These are phyloP conservation scores for Melanargia galathea DNA, from an alignment of 2,888 invertebrate genomes.

Conservation along the genomic window DNA sequence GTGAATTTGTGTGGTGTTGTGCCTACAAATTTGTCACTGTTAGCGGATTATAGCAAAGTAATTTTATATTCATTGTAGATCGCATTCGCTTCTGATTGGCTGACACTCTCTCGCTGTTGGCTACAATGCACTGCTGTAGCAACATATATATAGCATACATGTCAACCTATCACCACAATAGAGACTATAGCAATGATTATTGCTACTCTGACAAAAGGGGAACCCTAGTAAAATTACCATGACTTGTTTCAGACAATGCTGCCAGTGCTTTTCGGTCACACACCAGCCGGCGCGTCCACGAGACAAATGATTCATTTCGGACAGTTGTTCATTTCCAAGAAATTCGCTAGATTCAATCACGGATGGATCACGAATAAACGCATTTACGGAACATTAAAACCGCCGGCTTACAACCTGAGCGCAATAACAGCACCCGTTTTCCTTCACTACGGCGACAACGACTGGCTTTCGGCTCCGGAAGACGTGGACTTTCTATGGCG, in stretches of 20 bases:
- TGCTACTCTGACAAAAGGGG: too few species aligned
- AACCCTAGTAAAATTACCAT: too few species aligned
- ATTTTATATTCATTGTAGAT: too few species aligned
- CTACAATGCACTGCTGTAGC: too few species aligned
- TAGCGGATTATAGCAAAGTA: too few species aligned
- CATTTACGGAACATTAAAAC: slow-evolving; percentile 71
- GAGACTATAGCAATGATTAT: too few species aligned
- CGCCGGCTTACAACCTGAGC: slow-evolving; percentile 76
- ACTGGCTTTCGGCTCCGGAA: slow-evolving; percentile 72
- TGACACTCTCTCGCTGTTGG: too few species aligned
- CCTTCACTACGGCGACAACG: slow-evolving; percentile 78
- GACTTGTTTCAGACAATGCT: slow-evolving; percentile 71
- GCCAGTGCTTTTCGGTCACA: slow-evolving; percentile 74
- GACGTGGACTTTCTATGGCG: slow-evolving; percentile 70
- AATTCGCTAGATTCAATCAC: slow-evolving; percentile 78
- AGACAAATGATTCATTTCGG: slow-evolving; percentile 78
- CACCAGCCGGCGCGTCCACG: slow-evolving; percentile 77
- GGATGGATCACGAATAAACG: slow-evolving; percentile 66
- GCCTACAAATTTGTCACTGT: too few species aligned
- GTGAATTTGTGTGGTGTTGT: too few species aligned
- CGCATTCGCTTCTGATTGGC: too few species aligned
- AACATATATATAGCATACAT: too few species aligned
- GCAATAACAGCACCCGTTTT: slow-evolving; percentile 73
- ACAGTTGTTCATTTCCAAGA: slow-evolving; percentile 69
- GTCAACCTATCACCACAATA: too few species aligned